Evolutionary conservation across 2,113 vertebrate genomes (phyloP), one percentile per base, ranked within the genome.

Genomic region (Macroglossus sobrinus): DNA sequence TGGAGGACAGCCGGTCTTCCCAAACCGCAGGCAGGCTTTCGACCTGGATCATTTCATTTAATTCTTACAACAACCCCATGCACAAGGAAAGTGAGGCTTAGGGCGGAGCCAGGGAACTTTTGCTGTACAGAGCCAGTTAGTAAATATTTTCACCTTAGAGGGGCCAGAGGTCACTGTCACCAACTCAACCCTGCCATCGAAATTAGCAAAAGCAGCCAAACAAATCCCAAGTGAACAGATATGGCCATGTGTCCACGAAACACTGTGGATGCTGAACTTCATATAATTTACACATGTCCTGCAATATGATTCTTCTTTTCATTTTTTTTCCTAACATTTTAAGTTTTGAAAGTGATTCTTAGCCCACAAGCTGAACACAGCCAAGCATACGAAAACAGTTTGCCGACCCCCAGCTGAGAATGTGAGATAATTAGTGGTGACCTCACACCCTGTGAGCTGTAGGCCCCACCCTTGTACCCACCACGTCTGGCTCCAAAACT

Each of bases 201-300:
- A 4, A 5, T 18, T 5, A 80, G 15, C 4, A 7, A 47, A 79
- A 71, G 63, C 57, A 45, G 40, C 35, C 57, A 21, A 28, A 19
- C 21, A 12, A n/a, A 21, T 19, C 40, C 9, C 35, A 9, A 50
- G 40, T 7, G 7, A n/a, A 47, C 22, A 4, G 26, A 38, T 4
- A 0, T 8, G 45, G n/a, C 22, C 3, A 4, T 9, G 50, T 11
- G 30, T 33, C 80, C 28, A 15, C 0, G 5, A 71, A 7, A 33
- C 11, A 5, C 0, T 0, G 24, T 2, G 40, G 61, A 38, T 3
- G 3, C 12, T 12, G 26, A 38, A 15, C 69, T 40, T n/a, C 4
- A 0, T 7, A 2, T 7, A 11, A 66, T 28, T 5, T 19, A 68
- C 35, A 40, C 6, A 4, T 0, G 4, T 11, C 53, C 1, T 1